Evolutionary conservation across 2,113 vertebrate species (phyloP), one percentile per base, ranked within the genome.

Genomic region (Kryptolebias marmoratus): DNA sequence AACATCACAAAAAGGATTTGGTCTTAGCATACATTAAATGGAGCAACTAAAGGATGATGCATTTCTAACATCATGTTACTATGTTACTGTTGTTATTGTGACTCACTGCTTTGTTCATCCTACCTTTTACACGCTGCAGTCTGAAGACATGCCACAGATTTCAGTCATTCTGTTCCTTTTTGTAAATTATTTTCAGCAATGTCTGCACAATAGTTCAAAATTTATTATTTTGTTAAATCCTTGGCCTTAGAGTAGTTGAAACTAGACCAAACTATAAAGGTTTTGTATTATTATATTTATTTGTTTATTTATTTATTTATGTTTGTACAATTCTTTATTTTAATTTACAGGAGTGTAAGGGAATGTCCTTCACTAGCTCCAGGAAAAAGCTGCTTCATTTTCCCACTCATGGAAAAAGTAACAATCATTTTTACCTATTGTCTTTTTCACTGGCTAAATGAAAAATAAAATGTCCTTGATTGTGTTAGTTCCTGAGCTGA

Each of bases 241-340:
- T 71, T 42, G 59, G 77, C 55, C 70, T 68, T 52, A 58, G 3
- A 0, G 63, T 81, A 60, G 68, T 76, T 79, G n/a, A 75, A 70
- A 49, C 61, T 68, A 74, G 83, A 85, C 75, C 76, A 11, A 80
- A 65, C 14, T 12, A 69, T 62, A 75, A 88, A 83, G 75, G 86
- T 74, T 80, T 64, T 70, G 56, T 64, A 22, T 22, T 22, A 22
- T 22, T 22, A 22, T 22, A 22, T 22, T 22, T 22, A 22, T 22
- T 22, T 22, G 22, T 22, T 22, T 22, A 22, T 22, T 22, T 22
- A 22, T 22, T 22, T 22, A 22, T 22, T 22, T 22, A 22, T 6
- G 66, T 48, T 72, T 67, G 32, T n/a, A 73, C 31, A 62, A 67
- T 75, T 65, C 32, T 30, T 67, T 66, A 79, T 56, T 81, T 77